These are phyloP conservation scores for Microctonus brassicae DNA, from an alignment of 2,888 invertebrate genomes.

Conservation along the genomic window DNA sequence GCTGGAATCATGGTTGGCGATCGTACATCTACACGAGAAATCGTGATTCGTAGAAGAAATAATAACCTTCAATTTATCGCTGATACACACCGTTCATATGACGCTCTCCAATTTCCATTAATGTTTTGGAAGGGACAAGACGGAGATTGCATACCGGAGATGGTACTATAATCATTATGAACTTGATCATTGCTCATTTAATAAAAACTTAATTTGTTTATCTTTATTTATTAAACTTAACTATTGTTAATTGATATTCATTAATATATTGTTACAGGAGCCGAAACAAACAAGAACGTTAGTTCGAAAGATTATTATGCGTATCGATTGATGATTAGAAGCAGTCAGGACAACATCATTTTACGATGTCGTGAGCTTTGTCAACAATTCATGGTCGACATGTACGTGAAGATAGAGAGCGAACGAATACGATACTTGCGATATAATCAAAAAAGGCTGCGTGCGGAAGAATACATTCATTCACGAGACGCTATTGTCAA, in stretches of 20 bases:
- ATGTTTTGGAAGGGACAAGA: slow-evolving; percentile 51
- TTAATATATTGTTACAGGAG: not conserved
- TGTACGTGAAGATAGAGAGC: slow-evolving; percentile 61
- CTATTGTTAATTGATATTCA: not conserved
- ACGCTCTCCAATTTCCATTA: slow-evolving; percentile 54
- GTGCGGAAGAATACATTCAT: slow-evolving; percentile 59
- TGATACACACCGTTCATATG: no score
- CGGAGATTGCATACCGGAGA: slow-evolving; percentile 44
- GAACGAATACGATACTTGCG: slow-evolving; percentile 59
- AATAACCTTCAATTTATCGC: no score
- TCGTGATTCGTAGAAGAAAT: no score
- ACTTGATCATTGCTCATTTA: not conserved
- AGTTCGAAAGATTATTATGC: slow-evolving; percentile 46
- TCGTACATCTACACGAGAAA: no score
- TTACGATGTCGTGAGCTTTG: slow-evolving; percentile 50
- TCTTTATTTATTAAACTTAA: no score
- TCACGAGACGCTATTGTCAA: slow-evolving; percentile 55
- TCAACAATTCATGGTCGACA: slow-evolving; percentile 60
- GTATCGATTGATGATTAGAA: slow-evolving; percentile 26
- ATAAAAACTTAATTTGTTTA: no score
- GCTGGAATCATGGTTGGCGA: no score
- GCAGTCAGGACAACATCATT: slow-evolving; percentile 50
- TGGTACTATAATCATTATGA: slow-evolving; percentile 9
- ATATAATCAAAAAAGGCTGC: slow-evolving; percentile 56
- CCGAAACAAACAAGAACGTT: not conserved